Evolutionary conservation across 2,888 invertebrate species (phyloP), one percentile per base, ranked within the genome.

Genomic region (Plebejus melissa): DNA sequence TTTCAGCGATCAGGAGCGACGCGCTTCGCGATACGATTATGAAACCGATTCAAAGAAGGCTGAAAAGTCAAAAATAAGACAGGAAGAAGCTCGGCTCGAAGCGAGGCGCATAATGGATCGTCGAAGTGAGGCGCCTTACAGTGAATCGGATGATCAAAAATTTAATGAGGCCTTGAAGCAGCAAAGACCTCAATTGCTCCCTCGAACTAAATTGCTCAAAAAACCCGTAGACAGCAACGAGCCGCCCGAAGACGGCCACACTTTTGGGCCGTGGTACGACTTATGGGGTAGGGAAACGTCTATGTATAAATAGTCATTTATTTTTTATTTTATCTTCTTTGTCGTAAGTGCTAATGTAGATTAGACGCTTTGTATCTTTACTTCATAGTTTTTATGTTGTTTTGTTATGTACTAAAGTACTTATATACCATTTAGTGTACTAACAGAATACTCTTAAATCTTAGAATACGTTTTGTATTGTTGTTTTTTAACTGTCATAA

Each of bases 241-340:
- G 80, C 87, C 94, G 78, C 93, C 93, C 74, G 94, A 94, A 82
- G 95, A 95, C 76, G 95, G 95, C 11, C 97, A 96, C 83, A 96
- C 96, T 80, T 97, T 97, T 85, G 97, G 97, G 0, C 97, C 97
- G 0, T 97, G 97, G 97, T 97, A 97, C 84, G 97, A 98, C 89
- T 94, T 97, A 78, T 98, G 97, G 97, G 97, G 96, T 50, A 94
- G 95, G 76, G 96, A 97, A 87, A 94, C 95, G 69, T 95, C 96
- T 50, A 95, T 96, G 82, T 94, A 94, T 86, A 94, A 94, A 83
- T 95, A 94, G 83, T 79, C 77, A 85, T 65, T 32, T 36, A 86
- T 86, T 87, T 83, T 85, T 86, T 85, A 83, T 81, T 79, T 78
- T 76, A 54, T 69, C 32, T 70, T 57, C 41, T 65, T 65, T 75